Evolutionary conservation across 2,888 invertebrate genomes (phyloP).

Genomic region (Pegoplata infirma): DNA sequence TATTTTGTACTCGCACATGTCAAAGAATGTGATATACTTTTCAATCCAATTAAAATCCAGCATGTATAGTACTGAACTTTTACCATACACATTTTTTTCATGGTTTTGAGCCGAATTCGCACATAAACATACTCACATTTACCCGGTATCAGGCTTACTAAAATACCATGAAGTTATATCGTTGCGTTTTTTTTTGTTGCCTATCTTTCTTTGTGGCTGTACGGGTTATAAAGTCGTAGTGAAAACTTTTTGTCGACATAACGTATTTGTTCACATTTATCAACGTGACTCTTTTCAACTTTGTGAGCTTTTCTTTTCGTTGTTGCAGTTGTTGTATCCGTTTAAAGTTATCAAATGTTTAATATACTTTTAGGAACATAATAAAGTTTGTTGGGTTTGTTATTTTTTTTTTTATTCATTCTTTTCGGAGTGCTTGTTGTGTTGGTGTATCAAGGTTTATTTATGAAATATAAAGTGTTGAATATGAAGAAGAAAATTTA

Average conservation of each 20-base stretch:
- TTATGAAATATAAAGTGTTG: background rate
- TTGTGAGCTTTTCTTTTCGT: background rate
- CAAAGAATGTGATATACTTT: constrained; percentile 40
- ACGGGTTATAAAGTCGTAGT: constrained; percentile 14
- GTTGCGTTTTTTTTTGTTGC: constrained; percentile 12
- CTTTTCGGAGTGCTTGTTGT: background rate
- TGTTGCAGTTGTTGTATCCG: background rate
- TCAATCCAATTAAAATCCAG: constrained; percentile 52
- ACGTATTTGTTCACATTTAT: background rate
- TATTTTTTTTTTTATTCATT: background rate
- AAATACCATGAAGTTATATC: constrained; percentile 30
- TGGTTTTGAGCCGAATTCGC: background rate
- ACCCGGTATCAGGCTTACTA: constrained; percentile 11
- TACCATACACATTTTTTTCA: constrained; percentile 11
- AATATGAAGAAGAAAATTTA: no score
- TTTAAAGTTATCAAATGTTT: constrained; percentile 28
- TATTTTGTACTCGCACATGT: constrained; percentile 20
- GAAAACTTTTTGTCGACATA: background rate
- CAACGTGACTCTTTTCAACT: background rate
- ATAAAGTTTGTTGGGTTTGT: background rate
- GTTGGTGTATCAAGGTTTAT: background rate
- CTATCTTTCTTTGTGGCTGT: constrained; percentile 3
- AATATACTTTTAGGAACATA: constrained; percentile 29
- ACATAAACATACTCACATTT: background rate
- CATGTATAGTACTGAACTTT: constrained; percentile 33